These are phyloP conservation scores for Zaprionus capensis DNA, from an alignment of 1,140 invertebrate species.

Conservation along the genomic window DNA sequence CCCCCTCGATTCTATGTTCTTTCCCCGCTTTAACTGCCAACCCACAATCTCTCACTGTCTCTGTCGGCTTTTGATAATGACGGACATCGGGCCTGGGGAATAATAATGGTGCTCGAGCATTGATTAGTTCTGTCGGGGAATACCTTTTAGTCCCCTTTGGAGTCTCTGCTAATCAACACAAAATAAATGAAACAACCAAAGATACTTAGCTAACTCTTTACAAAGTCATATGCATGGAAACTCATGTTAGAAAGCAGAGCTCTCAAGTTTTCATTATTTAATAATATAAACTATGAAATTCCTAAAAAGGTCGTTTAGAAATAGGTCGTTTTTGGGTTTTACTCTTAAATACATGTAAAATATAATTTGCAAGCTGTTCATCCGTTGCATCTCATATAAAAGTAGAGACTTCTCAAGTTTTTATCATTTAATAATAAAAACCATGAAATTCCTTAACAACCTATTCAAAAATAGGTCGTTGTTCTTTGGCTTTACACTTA, in stretches of 20 bases:
- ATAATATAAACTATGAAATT: too few relatives aligned
- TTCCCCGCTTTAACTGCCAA: background rate
- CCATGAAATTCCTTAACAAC: too few relatives aligned
- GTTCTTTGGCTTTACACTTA: too few relatives aligned
- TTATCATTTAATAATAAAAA: too few relatives aligned
- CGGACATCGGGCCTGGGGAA: conserved; percentile 33
- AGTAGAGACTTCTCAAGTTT: background rate
- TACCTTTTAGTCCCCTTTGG: conserved; percentile 3
- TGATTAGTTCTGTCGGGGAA: conserved; percentile 60
- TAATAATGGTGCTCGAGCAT: conserved; percentile 53
- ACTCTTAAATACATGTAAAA: too few relatives aligned
- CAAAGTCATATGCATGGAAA: background rate
- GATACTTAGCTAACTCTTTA: background rate
- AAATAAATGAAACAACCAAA: background rate
- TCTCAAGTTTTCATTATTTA: too few relatives aligned
- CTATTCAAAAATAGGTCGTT: too few relatives aligned
- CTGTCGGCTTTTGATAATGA: conserved; percentile 62
- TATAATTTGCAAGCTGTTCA: too few relatives aligned
- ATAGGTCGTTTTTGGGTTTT: too few relatives aligned
- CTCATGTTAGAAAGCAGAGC: too few relatives aligned
- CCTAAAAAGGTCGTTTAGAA: too few relatives aligned
- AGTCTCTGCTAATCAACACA: background rate
- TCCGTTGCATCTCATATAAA: background rate
- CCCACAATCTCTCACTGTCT: conserved; percentile 1
- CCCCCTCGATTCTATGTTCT: too few relatives aligned